A percentile compares a stretch with the other conserved stretches of the same genome.
Conservation (phyloP, 2,113 vertebrate genomes). For the Pardalotus punctatus region DNA sequence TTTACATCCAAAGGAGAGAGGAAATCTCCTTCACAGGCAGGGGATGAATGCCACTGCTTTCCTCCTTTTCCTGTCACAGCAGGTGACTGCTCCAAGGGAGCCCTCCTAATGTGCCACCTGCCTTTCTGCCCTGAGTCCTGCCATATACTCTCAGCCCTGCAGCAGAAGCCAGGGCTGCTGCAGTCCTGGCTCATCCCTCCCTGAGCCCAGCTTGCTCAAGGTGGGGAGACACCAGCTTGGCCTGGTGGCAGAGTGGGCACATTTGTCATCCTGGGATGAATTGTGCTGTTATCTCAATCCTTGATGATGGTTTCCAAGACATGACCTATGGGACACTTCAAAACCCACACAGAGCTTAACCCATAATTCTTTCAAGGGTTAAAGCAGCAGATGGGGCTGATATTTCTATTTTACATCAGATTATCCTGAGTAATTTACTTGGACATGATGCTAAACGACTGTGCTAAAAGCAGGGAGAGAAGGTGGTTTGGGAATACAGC, state of each 20-base stretch:
- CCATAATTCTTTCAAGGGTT: neutral
- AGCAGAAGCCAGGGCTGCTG: neutral
- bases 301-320: neutral
- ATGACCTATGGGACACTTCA: neutral
- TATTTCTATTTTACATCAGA: neutral
- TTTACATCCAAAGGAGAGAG: neutral
- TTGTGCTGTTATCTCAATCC: neutral
- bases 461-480: neutral
- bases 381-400: neutral
- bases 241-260: neutral
- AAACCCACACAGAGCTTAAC: neutral
- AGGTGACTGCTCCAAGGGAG: neutral
- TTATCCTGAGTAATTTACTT: constrained; percentile 1
- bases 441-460: neutral
- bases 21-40: neutral
- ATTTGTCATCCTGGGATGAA: neutral
- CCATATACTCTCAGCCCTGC: accelerated
- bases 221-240: neutral
- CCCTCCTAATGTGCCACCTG: no score
- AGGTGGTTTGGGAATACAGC: neutral
- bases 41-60: neutral
- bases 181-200: neutral
- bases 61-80: neutral
- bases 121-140: neutral
- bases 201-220: accelerated